A percentile compares a stretch with the other conserved stretches of the same genome.
phyloP scores from a whole-genome alignment of 2,888 invertebrate species.

The Notodonta dromedarius region DNA sequence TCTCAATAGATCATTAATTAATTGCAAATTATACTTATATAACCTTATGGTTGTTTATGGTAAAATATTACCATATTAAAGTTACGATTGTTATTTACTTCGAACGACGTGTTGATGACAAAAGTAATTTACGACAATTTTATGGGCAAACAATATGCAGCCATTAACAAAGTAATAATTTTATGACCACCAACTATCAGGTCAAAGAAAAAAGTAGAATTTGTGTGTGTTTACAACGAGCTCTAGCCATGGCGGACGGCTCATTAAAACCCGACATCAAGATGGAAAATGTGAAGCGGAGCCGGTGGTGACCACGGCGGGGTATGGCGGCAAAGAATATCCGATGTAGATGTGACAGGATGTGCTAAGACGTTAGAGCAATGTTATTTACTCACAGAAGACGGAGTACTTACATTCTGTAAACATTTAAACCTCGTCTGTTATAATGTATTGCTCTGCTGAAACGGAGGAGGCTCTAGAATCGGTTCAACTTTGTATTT shows the following conservation, averaged over 20 bases:
- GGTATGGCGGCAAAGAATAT: slow-evolving; percentile 43
- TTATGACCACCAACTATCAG: slow-evolving; percentile 39
- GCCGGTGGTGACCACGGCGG: slow-evolving; percentile 42
- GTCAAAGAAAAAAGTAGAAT: slow-evolving; percentile 44
- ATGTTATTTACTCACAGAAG: not conserved
- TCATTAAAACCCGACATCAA: slow-evolving; percentile 74
- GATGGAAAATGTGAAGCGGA: slow-evolving; percentile 51
- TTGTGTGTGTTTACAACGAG: slow-evolving; percentile 56
- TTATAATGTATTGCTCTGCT: too few species aligned
- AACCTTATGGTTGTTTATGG: too few species aligned
- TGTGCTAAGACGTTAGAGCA: not conserved
- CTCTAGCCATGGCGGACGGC: slow-evolving; percentile 49
- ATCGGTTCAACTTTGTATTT: too few species aligned
- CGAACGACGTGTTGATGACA: too few species aligned
- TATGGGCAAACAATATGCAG: slow-evolving; percentile 20
- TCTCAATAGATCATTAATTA: not conserved
- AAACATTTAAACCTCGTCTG: too few species aligned
- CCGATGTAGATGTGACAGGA: not conserved
- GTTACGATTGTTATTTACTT: too few species aligned
- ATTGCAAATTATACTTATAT: too few species aligned
- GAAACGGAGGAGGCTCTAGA: too few species aligned
- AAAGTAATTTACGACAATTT: slow-evolving; percentile 21
- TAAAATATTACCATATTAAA: too few species aligned
- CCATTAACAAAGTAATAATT: slow-evolving; percentile 36
- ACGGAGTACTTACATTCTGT: too few species aligned